Conservation (phyloP, 2,113 vertebrate genomes). For the Platysteira castanea region DNA sequence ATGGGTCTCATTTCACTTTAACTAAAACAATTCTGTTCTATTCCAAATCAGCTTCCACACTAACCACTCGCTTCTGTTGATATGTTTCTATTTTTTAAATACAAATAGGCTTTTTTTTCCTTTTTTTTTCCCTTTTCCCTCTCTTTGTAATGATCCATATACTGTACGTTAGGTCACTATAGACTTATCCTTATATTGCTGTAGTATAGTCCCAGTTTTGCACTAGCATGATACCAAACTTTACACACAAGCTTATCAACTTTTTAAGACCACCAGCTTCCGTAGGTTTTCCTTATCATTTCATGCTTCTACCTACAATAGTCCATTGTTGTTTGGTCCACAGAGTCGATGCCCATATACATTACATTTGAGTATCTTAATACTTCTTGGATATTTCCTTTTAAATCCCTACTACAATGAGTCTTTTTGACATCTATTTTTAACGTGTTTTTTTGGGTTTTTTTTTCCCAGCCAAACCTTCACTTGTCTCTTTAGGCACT, state of each 20-base stretch:
- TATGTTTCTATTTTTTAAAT: conserved; percentile 70
- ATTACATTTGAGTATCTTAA: conserved; percentile 60
- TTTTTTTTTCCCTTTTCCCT: neutral
- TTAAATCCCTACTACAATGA: conserved; percentile 45
- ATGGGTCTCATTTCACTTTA: conserved; percentile 20
- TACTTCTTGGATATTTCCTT: conserved; percentile 48
- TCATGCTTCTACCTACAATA: conserved; percentile 58
- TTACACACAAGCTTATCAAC: conserved; percentile 51
- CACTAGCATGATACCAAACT: conserved; percentile 40
- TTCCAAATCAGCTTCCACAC: neutral
- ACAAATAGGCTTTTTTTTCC: conserved; percentile 38
- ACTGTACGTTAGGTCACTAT: conserved; percentile 50
- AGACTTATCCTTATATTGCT: conserved; percentile 59
- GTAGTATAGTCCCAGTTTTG: conserved; percentile 51
- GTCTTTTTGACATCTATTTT: conserved; percentile 49
- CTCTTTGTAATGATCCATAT: conserved; percentile 32
- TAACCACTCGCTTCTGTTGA: conserved; percentile 24
- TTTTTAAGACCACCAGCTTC: conserved; percentile 49
- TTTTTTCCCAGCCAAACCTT: conserved; percentile 13
- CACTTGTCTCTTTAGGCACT: conserved; percentile 68
- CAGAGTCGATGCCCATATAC: conserved; percentile 48
- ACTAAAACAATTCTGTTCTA: neutral
- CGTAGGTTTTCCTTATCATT: conserved; percentile 27
- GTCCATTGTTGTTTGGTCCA: conserved; percentile 62
- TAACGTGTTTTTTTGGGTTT: neutral